These are phyloP conservation scores for Noctua pronuba DNA, from an alignment of 2,888 invertebrate species.

Conservation along the genomic window DNA sequence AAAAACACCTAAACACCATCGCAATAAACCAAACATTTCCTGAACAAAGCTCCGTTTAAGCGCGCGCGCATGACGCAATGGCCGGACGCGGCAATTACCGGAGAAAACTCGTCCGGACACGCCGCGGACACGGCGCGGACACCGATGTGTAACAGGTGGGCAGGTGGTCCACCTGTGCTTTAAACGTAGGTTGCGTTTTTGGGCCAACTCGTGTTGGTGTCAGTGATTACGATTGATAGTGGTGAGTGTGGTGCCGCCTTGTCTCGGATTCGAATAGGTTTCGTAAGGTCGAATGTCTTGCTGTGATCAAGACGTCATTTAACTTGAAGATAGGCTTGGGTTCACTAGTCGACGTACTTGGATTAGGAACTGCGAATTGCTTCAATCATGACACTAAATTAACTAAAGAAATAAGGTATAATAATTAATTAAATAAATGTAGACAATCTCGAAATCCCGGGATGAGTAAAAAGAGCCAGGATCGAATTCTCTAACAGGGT, in stretches of 20 bases:
- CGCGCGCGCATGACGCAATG: constrained; percentile 54
- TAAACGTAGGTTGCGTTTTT: constrained; percentile 37
- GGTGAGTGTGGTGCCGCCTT: constrained; percentile 19
- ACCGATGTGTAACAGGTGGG: constrained; percentile 48
- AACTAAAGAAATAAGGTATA: too few relatives aligned
- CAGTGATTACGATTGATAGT: constrained; percentile 1
- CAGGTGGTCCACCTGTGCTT: constrained; percentile 38
- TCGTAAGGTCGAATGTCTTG: background rate
- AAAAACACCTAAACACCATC: constrained; percentile 16
- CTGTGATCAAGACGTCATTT: too few relatives aligned
- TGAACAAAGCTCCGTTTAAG: constrained; percentile 53
- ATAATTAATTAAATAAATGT: too few relatives aligned
- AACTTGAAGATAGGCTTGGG: background rate
- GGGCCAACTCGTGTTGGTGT: constrained; percentile 25
- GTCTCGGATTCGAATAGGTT: constrained; percentile 13
- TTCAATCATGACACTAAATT: too few relatives aligned
- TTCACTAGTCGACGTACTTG: background rate
- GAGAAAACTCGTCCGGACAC: constrained; percentile 70
- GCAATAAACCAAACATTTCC: constrained; percentile 49
- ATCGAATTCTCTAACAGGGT: too few relatives aligned
- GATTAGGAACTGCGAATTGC: background rate
- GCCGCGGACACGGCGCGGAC: constrained; percentile 52
- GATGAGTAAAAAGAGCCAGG: too few relatives aligned
- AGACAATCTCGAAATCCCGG: too few relatives aligned
- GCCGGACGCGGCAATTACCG: constrained; percentile 68